These are phyloP conservation scores for Scytalopus superciliaris DNA, from an alignment of 2,113 vertebrate genomes.

Conservation along the genomic window DNA sequence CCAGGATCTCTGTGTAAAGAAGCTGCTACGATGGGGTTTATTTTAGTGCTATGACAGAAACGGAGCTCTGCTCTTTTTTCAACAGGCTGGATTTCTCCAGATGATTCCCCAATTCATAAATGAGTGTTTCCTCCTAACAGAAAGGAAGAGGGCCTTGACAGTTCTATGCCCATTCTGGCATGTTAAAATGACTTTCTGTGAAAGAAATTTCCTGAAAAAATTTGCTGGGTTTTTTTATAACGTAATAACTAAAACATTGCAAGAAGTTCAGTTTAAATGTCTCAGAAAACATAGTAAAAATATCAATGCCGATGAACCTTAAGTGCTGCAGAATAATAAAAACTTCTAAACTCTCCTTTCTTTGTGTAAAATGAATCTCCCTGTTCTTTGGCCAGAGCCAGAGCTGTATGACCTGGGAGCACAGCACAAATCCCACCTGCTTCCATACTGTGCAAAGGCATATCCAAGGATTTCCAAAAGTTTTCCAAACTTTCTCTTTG, in stretches of 20 bases:
- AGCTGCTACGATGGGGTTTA: conserved; percentile 18
- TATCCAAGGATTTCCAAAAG: background rate
- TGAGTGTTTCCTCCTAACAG: background rate
- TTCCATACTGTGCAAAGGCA: background rate
- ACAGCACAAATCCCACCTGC: background rate
- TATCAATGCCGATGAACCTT: background rate
- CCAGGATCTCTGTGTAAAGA: background rate
- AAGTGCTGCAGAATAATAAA: background rate
- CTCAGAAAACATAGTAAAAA: background rate
- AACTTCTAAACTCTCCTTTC: background rate
- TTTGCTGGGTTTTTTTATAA: background rate
- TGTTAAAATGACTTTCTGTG: background rate
- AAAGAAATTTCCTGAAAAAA: background rate
- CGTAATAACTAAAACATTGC: background rate
- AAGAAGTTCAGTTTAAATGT: background rate
- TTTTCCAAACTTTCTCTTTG: background rate
- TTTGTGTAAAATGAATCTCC: background rate
- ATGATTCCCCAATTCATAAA: background rate
- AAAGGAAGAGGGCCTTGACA: background rate
- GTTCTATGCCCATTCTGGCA: background rate
- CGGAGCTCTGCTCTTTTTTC: conserved; percentile 15
- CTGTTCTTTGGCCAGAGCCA: background rate
- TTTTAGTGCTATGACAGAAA: conserved; percentile 24
- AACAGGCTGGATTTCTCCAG: background rate
- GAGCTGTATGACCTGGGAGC: background rate